A percentile compares a stretch with the other conserved stretches of the same genome.
phyloP scores from a whole-genome alignment of 2,113 vertebrate genomes.

The Ptilonorhynchus violaceus region DNA sequence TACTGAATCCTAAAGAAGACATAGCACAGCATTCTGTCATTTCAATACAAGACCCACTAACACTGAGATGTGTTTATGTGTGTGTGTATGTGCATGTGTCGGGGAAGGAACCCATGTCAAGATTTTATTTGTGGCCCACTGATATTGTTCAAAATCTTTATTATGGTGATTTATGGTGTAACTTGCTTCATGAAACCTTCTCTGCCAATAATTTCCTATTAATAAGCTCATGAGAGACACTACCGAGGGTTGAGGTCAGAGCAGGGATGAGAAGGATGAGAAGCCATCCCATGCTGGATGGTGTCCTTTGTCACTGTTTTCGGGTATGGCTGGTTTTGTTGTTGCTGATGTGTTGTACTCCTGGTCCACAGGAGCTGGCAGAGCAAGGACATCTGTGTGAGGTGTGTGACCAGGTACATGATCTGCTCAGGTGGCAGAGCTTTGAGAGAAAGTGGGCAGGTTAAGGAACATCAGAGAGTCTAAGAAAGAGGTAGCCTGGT shows the following conservation, averaged over 20 bases:
- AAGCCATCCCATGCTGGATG: accelerated
- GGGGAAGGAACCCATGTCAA: background rate
- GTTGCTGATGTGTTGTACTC: background rate
- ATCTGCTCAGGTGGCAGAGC: background rate
- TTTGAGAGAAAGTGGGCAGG: background rate
- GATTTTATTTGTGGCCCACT: background rate
- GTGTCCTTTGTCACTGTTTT: background rate
- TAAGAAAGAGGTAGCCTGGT: background rate
- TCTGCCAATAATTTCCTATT: background rate
- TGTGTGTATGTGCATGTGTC: background rate
- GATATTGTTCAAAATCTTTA: background rate
- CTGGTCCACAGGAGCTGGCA: background rate
- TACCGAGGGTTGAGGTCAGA: background rate
- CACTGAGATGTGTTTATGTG: background rate
- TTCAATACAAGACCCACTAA: background rate
- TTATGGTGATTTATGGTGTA: background rate
- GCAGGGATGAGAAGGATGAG: background rate
- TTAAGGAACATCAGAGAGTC: background rate
- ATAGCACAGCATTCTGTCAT: background rate
- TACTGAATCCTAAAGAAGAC: background rate
- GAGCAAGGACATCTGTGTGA: accelerated
- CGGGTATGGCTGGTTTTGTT: background rate
- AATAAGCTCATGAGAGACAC: background rate
- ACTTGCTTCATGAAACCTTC: background rate
- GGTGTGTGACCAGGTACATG: background rate